phyloP scores from a whole-genome alignment of 2,888 invertebrate genomes.

The Parascotia fuliginaria region DNA sequence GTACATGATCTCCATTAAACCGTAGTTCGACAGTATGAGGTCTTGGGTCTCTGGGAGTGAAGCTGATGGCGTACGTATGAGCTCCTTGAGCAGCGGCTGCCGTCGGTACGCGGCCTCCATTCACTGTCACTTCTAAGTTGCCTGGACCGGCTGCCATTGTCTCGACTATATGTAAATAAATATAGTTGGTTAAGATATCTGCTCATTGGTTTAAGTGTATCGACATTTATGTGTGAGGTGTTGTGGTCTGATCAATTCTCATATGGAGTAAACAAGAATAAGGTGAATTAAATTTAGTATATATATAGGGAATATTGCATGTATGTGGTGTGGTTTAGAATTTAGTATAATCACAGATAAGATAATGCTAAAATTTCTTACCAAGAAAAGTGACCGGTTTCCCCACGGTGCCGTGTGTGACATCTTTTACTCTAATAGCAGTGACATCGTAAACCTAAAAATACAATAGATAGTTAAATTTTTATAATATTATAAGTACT shows the following conservation, averaged over 20 bases:
- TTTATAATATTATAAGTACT: too few relatives aligned
- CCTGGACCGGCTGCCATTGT: constrained; percentile 99
- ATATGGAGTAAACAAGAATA: too few relatives aligned
- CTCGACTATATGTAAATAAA: constrained; percentile 89
- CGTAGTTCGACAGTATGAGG: constrained; percentile 97
- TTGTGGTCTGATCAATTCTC: too few relatives aligned
- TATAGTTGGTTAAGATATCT: too few relatives aligned
- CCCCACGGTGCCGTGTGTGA: constrained; percentile 94
- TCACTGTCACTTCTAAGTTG: constrained; percentile 98
- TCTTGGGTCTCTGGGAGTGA: constrained; percentile 96
- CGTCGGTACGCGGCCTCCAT: constrained; percentile 98
- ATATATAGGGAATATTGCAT: too few relatives aligned
- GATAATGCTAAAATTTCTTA: constrained; percentile 56
- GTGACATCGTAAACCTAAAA: constrained; percentile 94
- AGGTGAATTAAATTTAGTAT: too few relatives aligned
- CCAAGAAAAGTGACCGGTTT: constrained; percentile 96
- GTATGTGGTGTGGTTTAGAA: too few relatives aligned
- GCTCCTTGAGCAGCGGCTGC: constrained; percentile 98
- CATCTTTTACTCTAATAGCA: constrained; percentile 97
- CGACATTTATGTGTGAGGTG: too few relatives aligned
- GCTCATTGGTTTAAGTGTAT: too few relatives aligned
- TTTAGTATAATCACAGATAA: too few relatives aligned
- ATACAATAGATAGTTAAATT: too few relatives aligned
- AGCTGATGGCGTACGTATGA: constrained; percentile 98
- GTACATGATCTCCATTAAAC: constrained; percentile 98